Base-by-base conservation (phyloP, 2,113 vertebrate genomes). In the Peromyscus leucopus region DNA sequence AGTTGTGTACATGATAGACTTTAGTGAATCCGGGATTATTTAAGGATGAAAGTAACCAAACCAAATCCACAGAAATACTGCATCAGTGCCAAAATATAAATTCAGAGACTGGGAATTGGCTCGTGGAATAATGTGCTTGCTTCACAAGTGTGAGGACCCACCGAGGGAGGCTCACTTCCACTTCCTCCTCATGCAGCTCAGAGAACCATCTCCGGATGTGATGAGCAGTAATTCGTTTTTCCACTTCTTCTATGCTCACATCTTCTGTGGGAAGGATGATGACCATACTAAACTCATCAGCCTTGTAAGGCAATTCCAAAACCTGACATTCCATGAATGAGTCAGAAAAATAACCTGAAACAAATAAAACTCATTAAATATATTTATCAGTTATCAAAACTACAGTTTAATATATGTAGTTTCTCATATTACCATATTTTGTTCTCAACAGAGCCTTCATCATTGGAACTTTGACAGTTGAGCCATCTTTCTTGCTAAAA, bases 271-370 rank as follows among this genome's bases (percentile, higher is more conserved):
- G 97, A 95, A 98, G 96, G 51, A 95, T 84, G 90, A 98, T n/a
- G 71, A 96, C 26, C 95, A 95, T 98, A 31, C 96, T 98, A 90
- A 97, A 96, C 15, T 97, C 69, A 7, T 98, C 71, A 78, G 96
- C 91, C 97, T 98, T 95, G 65, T 97, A 98, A 90, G 97, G 92
- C 83, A 98, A 51, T 65, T 98, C 96, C 24, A 98, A 97, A 95
- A 98, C 94, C 59, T 98, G 94, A 39, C 89, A 80, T 1, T 76
- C 97, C 61, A 98, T 21, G 1, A 85, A 75, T 31, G 4, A 95
- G 36, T 86, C 93, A 69, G 98, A 95, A 97, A 98, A 98, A 91
- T 65, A 80, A 21, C 97, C 98, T 98, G 31, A 0, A 98, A 88
- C 1, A 90, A 51, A 96, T 28, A 93, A 91, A 89, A 88, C 55